Evolutionary conservation across 2,113 vertebrate genomes (phyloP).

Genomic region (Callospermophilus lateralis): DNA sequence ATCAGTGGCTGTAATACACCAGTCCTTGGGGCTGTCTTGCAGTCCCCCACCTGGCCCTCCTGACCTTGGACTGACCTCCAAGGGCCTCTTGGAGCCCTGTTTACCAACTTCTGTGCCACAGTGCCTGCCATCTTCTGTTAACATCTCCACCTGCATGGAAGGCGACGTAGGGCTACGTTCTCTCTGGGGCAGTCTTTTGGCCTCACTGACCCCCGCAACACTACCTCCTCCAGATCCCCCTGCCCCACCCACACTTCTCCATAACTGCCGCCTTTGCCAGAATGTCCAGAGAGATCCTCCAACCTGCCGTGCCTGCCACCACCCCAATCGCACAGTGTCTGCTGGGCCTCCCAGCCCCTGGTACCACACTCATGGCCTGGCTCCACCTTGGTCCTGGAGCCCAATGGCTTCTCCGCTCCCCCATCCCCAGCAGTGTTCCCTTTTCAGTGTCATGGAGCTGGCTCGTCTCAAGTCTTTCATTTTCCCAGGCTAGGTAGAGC

Average conservation of each 20-base stretch:
- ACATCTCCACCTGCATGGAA: constrained; percentile 75
- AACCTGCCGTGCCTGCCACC: constrained; percentile 82
- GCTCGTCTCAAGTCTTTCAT: constrained; percentile 88
- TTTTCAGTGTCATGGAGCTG: constrained; percentile 86
- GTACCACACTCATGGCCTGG: constrained; percentile 56
- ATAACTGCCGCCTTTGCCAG: constrained; percentile 84
- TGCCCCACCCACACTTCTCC: constrained; percentile 71
- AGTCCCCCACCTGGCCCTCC: constrained; percentile 39
- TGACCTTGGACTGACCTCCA: background rate
- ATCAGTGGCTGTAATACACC: constrained; percentile 90
- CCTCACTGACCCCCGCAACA: constrained; percentile 87
- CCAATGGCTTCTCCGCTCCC: constrained; percentile 66
- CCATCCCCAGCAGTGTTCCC: constrained; percentile 85
- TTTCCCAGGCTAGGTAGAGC: constrained; percentile 86
- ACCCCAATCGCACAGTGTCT: constrained; percentile 86
- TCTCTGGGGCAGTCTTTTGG: constrained; percentile 92
- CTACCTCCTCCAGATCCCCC: constrained; percentile 67
- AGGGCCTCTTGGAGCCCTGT: constrained; percentile 71
- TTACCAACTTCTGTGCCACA: constrained; percentile 48
- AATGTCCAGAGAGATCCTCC: constrained; percentile 76
- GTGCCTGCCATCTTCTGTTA: constrained; percentile 70
- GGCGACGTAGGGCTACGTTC: constrained; percentile 81
- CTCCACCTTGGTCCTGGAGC: constrained; percentile 24
- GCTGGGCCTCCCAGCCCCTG: background rate
- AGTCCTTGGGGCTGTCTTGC: constrained; percentile 87